These are phyloP conservation scores for Ictalurus punctatus DNA, from an alignment of 2,113 vertebrate genomes.

Conservation along the genomic window DNA sequence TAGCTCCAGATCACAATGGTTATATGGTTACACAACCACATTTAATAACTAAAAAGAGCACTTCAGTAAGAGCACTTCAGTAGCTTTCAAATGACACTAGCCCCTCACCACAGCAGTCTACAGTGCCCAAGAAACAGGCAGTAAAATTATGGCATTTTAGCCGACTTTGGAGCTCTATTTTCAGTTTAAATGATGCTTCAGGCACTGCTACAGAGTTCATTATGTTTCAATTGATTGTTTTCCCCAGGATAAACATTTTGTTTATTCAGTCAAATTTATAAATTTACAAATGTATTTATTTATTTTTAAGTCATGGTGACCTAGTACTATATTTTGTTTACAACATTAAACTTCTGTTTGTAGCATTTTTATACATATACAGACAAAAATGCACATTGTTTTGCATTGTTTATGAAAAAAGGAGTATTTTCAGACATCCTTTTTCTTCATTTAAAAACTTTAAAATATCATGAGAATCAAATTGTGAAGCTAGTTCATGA, in stretches of 20 bases:
- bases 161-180: background rate
- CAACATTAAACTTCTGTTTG: background rate
- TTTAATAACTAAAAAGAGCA: background rate
- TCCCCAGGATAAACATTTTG: background rate
- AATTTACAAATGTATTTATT: background rate
- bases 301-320: background rate
- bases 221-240: background rate
- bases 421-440: background rate
- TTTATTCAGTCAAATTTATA: background rate
- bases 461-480: background rate
- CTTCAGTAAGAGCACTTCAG: background rate
- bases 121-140: background rate
- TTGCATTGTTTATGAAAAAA: background rate
- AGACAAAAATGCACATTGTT: background rate
- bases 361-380: background rate
- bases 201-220: background rate
- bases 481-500: background rate
- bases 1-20: background rate
- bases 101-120: background rate
- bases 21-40: background rate
- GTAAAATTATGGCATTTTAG: background rate
- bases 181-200: background rate
- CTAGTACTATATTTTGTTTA: background rate
- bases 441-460: background rate
- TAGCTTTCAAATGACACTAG: background rate